Evolutionary conservation across 2,888 invertebrate species (phyloP), one percentile per base, ranked within the genome.

Genomic region (Xylota segnis): DNA sequence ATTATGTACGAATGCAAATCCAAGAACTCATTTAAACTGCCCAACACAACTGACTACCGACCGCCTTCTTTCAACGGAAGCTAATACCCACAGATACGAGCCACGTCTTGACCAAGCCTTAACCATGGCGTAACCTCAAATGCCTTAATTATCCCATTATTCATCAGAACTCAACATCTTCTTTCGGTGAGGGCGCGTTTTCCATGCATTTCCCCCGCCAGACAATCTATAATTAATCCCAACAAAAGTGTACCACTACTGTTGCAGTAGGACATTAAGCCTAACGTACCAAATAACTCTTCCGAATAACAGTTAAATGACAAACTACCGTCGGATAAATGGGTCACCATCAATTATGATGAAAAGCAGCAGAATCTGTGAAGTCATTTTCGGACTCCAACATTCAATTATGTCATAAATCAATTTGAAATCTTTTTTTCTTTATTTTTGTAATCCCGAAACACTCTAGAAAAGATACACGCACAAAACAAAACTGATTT

Each of bases 181-280:
- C 23, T 23, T 47, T 10, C 14, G 43, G 23, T 34, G 66, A 18
- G 23, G 23, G 52, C 50, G 47, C 56, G 58, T 78, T 83, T 83
- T 83, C 83, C 77, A 78, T 72, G 72, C 83, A 72, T 61, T 72
- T 75, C 59, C 52, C 52, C 65, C 23, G 1, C 23, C 52, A 23
- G 77, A 83, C 72, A 68, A 68, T 78, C 45, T 68, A 50, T 61
- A 74, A 83, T 79, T 83, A 68, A 83, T 83, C 78, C 74, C 63
- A 63, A 74, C 56, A 71, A 71, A 71, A 77, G 50, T 63, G 37
- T 47, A 45, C 54, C 52, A 68, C 77, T 77, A 78, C 83, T 78
- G 52, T 45, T 10, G 45, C 40, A 61, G 59, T 47, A 32, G 45
- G 12, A 27, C 56, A 76, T 76, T 52, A 74, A 79, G 78, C 61